phyloP scores from a whole-genome alignment of 1,140 invertebrate species.

The Proales similis region DNA sequence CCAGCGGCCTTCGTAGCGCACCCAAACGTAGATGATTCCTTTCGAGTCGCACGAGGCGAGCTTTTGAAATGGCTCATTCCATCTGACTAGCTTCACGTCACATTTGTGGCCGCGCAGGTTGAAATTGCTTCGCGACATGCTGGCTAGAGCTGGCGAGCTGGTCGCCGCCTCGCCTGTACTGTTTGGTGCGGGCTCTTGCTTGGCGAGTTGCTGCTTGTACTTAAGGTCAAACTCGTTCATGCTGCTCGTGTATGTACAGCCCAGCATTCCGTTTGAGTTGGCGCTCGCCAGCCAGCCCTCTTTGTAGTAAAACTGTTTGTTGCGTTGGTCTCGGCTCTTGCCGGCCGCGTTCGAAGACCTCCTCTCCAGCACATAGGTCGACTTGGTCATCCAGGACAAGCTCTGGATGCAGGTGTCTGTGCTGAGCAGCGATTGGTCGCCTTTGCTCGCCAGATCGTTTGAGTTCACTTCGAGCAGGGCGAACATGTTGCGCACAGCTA shows the following conservation, averaged over 20 bases:
- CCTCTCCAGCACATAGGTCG: slow-evolving; percentile 81
- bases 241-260: slow-evolving; percentile 88
- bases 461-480: slow-evolving; percentile 24
- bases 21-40: slow-evolving; percentile 98
- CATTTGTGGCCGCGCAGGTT: slow-evolving; percentile 91
- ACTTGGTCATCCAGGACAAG: slow-evolving; percentile 94
- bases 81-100: slow-evolving; percentile 85
- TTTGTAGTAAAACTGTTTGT: slow-evolving; percentile 88
- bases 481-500: no score
- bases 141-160: slow-evolving; percentile 55
- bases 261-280: slow-evolving; percentile 83
- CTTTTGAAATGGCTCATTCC: slow-evolving; percentile 98
- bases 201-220: not conserved
- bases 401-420: slow-evolving; percentile 89
- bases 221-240: slow-evolving; percentile 56
- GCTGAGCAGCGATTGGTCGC: slow-evolving; percentile 38
- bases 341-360: slow-evolving; percentile 24
- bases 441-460: slow-evolving; percentile 16
- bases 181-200: not conserved
- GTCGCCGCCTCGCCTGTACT: no score
- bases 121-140: slow-evolving; percentile 74
- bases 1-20: slow-evolving; percentile 96
- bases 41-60: slow-evolving; percentile 92
- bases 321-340: slow-evolving; percentile 66
- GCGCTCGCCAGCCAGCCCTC: slow-evolving; percentile 96